Conservation (phyloP, 1,140 invertebrate genomes). For the Gyrodactylus bullatarudis region DNA sequence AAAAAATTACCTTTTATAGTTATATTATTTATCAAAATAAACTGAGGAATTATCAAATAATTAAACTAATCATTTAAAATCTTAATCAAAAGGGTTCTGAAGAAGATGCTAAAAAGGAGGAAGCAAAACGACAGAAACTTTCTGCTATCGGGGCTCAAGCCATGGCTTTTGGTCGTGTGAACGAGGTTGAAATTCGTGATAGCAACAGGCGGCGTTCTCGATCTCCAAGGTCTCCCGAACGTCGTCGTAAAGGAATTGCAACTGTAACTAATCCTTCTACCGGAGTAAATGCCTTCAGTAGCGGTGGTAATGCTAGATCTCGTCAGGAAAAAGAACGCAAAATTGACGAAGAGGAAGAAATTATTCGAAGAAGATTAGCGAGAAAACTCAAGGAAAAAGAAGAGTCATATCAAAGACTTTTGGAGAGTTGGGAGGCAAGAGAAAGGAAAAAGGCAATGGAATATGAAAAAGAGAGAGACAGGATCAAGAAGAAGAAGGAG, state of each 20-base stretch:
- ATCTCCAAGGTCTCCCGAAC: neutral
- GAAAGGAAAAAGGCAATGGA: conserved; percentile 68
- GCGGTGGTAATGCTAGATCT: neutral
- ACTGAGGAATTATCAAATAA: too few species aligned
- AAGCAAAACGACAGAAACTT: neutral
- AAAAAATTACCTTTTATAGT: too few species aligned
- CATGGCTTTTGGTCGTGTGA: neutral
- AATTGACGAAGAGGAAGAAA: conserved; percentile 10
- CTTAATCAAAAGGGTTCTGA: neutral
- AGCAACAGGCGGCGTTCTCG: neutral
- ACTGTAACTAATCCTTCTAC: neutral
- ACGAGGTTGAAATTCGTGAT: neutral
- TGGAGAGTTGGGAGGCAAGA: conserved; percentile 54
- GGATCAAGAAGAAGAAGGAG: conserved; percentile 42
- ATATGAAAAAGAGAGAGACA: conserved; percentile 52
- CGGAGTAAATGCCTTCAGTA: neutral
- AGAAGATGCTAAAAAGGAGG: neutral
- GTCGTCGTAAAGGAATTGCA: neutral
- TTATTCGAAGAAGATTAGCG: conserved; percentile 35
- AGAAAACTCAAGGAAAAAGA: conserved; percentile 64
- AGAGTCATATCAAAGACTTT: conserved; percentile 44
- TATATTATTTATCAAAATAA: too few species aligned
- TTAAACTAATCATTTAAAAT: too few species aligned
- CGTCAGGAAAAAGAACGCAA: neutral
- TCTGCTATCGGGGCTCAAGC: neutral